These are phyloP conservation scores for Apocrypta bakeri DNA, from an alignment of 1,140 invertebrate genomes.

Conservation along the genomic window DNA sequence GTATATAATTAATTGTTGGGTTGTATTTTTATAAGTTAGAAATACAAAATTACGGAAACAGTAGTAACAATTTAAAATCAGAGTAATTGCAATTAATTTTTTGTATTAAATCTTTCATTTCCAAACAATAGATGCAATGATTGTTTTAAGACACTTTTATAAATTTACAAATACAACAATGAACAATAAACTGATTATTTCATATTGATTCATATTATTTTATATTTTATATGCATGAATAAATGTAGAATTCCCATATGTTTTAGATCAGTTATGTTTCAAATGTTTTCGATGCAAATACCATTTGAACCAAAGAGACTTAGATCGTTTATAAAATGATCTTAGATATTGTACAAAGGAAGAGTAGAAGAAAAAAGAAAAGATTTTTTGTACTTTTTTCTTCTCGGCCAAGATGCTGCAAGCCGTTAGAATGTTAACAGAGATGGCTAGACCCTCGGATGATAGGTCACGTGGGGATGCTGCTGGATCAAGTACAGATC, in stretches of 20 bases:
- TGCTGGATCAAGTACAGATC: slow-evolving; percentile 56
- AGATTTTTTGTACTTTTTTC: slow-evolving; percentile 15
- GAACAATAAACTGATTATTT: too few species aligned
- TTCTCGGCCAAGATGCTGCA: slow-evolving; percentile 60
- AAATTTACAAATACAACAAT: too few species aligned
- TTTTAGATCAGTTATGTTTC: slow-evolving; percentile 40
- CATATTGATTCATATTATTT: background rate
- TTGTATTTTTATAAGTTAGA: too few species aligned
- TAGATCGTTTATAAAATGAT: slow-evolving; percentile 50
- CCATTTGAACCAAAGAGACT: slow-evolving; percentile 47
- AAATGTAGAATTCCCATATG: background rate
- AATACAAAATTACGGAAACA: too few species aligned
- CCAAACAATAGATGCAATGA: too few species aligned
- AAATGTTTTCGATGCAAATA: slow-evolving; percentile 40
- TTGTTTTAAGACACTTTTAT: too few species aligned
- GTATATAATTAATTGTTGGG: too few species aligned
- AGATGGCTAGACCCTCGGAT: slow-evolving; percentile 63
- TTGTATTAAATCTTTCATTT: too few species aligned
- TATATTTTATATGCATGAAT: background rate
- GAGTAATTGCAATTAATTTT: too few species aligned
- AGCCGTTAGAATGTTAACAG: slow-evolving; percentile 65
- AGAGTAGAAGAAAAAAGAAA: slow-evolving; percentile 44
- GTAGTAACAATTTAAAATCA: too few species aligned
- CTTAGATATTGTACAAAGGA: slow-evolving; percentile 36
- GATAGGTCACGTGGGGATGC: slow-evolving; percentile 58